These are phyloP conservation scores for Scaptomyza montana DNA, from an alignment of 1,140 invertebrate species.

Conservation along the genomic window DNA sequence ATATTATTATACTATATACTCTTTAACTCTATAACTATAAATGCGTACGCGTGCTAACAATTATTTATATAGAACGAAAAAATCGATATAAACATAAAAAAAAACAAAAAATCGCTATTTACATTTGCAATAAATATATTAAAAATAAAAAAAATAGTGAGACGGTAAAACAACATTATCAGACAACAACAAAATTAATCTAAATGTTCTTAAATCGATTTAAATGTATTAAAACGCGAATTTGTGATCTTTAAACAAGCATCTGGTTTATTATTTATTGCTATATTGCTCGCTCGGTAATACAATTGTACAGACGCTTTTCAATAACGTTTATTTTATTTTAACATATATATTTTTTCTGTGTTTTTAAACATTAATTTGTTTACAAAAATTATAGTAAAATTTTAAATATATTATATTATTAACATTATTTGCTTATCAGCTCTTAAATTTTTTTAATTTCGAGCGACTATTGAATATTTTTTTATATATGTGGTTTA, in stretches of 20 bases:
- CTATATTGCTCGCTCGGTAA: not conserved
- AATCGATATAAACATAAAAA: constrained; percentile 15
- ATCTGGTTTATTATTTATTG: constrained; percentile 14
- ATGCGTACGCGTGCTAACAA: constrained; percentile 47
- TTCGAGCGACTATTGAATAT: not conserved
- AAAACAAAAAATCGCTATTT: constrained; percentile 30
- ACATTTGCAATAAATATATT: constrained; percentile 18
- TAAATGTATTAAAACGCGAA: constrained; percentile 82
- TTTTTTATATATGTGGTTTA: constrained; percentile 87
- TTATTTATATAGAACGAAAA: constrained; percentile 58
- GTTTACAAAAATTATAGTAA: not conserved
- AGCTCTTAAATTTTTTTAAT: not conserved
- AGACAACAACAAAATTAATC: constrained; percentile 62
- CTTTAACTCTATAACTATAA: constrained; percentile 63
- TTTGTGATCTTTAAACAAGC: constrained; percentile 73
- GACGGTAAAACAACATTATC: constrained; percentile 29
- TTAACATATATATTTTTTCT: not conserved
- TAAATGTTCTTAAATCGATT: constrained; percentile 81
- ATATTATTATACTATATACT: constrained; percentile 62
- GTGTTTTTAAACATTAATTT: not conserved
- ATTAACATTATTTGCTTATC: not conserved
- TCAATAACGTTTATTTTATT: not conserved
- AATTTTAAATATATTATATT: constrained; percentile 1
- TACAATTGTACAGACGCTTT: not conserved
- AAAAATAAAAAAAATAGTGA: not conserved